Evolutionary conservation across 2,888 invertebrate genomes (phyloP), one percentile per base, ranked within the genome.

Genomic region (Nycteola revayana): DNA sequence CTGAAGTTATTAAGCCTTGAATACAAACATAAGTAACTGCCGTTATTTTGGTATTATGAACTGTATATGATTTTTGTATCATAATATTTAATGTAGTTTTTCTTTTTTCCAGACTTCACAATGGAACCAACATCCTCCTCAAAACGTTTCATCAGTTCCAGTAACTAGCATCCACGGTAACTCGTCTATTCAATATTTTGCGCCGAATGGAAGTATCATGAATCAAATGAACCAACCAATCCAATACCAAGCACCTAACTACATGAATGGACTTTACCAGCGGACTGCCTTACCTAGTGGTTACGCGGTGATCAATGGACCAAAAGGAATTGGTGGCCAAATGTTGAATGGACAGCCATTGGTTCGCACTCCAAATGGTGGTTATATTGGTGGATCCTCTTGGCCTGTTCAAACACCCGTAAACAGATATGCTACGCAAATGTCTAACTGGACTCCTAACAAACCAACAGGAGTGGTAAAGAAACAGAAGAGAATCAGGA

Each of bases 401-500:
- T 37, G 40, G 36, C 33, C 39, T 17, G 48, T 49, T 34, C 57
- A 47, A 33, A 21, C 39, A 7, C 27, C 22, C 3, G 26, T 41
- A 1, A 40, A 36, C 10, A 48, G 55, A 49, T 46, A 44, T 7
- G 39, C 50, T 6, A n/a, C 36, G 7, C 60, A 57, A 35, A 10
- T 55, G n/a, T 22, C 43, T 7, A 32, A 27, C 7, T 63, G 58
- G 57, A 52, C 14, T 3, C 49, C 34, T 1, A 48, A 42, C 21
- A 74, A 68, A 45, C 27, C 59, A 2, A 38, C 39, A 17, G 59
- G 52, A 7, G 61, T 59, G 32, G 54, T 66, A 0, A 74, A 71
- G 26, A 83, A 80, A 45, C 75, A 62, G 6, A 95, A 95, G 67
- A 88, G 95, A 9, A 90, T 93, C 0, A 87, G 96, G 26, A 96